Percentiles rank a stretch among this genome's conserved stretches.
These are phyloP conservation scores for Danaus plexippus DNA, from an alignment of 1,140 invertebrate species.

Conservation along the genomic window DNA sequence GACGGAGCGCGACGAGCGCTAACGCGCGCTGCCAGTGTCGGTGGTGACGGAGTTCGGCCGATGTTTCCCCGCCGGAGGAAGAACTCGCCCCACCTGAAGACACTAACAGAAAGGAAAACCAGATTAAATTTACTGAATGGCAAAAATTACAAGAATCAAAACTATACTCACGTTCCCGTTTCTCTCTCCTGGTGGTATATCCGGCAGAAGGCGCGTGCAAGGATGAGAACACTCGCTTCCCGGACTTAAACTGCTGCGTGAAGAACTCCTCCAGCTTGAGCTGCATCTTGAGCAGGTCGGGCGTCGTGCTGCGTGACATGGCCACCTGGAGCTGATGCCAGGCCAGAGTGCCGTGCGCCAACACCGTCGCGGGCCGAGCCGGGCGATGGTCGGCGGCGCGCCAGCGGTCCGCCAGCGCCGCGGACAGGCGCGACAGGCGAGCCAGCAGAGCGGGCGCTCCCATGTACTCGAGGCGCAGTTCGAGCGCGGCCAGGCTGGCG, in stretches of 20 bases:
- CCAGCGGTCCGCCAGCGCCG: slow-evolving; percentile 89
- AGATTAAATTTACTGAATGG: too few species aligned
- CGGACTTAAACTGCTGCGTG: slow-evolving; percentile 94
- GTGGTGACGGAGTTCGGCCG: slow-evolving; percentile 81
- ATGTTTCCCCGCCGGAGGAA: slow-evolving; percentile 26
- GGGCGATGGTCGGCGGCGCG: slow-evolving; percentile 33
- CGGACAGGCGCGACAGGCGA: slow-evolving; percentile 85
- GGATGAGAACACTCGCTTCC: slow-evolving; percentile 90
- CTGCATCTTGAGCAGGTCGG: slow-evolving; percentile 96
- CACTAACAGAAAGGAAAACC: too few species aligned
- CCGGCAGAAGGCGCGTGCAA: slow-evolving; percentile 64
- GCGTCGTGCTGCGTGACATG: slow-evolving; percentile 96
- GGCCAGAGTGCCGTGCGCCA: slow-evolving; percentile 91
- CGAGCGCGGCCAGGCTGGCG: slow-evolving; percentile 86
- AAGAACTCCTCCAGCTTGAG: slow-evolving; percentile 98
- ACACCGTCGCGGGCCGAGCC: slow-evolving; percentile 88
- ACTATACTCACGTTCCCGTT: slow-evolving; percentile 72
- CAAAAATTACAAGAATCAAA: too few species aligned
- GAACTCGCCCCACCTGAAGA: too few species aligned
- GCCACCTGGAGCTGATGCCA: slow-evolving; percentile 98
- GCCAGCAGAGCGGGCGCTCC: slow-evolving; percentile 94
- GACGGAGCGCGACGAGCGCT: slow-evolving; percentile 78
- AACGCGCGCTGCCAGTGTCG: slow-evolving; percentile 92
- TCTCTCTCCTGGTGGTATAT: slow-evolving; percentile 38
- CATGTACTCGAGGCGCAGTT: slow-evolving; percentile 96